phyloP scores from a whole-genome alignment of 2,113 vertebrate genomes.

The Platichthys flesus region DNA sequence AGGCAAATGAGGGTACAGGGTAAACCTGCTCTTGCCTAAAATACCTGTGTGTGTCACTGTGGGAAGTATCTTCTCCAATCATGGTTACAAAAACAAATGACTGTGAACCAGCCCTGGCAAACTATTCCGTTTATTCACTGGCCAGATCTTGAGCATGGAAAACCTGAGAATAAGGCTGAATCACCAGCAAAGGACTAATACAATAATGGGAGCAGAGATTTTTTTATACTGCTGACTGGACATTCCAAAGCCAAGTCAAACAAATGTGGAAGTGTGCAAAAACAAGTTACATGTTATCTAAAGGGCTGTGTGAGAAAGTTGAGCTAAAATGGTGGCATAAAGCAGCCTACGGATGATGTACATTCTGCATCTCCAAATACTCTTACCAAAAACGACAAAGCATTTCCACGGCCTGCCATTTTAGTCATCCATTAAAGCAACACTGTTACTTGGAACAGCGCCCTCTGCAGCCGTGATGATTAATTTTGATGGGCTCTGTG shows the following conservation, averaged over 20 bases:
- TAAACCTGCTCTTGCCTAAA: constrained; percentile 27
- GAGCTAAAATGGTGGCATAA: not conserved
- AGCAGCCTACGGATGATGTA: not conserved
- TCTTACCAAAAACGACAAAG: constrained; percentile 16
- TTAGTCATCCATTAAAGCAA: constrained; percentile 75
- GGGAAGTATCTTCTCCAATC: constrained; percentile 35
- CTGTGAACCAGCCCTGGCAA: constrained; percentile 9
- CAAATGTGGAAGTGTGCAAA: constrained; percentile 28
- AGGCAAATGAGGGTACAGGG: constrained; percentile 2
- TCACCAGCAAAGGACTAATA: constrained; percentile 37
- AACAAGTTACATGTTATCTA: constrained; percentile 25
- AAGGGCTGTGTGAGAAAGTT: constrained; percentile 2
- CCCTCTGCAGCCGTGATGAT: no score
- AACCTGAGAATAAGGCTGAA: constrained; percentile 56
- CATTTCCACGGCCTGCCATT: constrained; percentile 51
- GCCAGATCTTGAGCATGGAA: constrained; percentile 43
- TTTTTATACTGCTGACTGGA: constrained; percentile 26
- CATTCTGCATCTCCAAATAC: constrained; percentile 23
- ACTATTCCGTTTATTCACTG: constrained; percentile 6
- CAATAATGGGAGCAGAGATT: constrained; percentile 41
- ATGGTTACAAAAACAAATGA: constrained; percentile 26
- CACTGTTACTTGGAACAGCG: not conserved
- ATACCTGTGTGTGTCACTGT: not conserved
- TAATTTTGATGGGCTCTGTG: no score
- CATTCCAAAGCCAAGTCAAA: constrained; percentile 30